Evolutionary conservation across 2,113 vertebrate genomes (phyloP), one percentile per base, ranked within the genome.

Genomic region (Rhinoptilus africanus): DNA sequence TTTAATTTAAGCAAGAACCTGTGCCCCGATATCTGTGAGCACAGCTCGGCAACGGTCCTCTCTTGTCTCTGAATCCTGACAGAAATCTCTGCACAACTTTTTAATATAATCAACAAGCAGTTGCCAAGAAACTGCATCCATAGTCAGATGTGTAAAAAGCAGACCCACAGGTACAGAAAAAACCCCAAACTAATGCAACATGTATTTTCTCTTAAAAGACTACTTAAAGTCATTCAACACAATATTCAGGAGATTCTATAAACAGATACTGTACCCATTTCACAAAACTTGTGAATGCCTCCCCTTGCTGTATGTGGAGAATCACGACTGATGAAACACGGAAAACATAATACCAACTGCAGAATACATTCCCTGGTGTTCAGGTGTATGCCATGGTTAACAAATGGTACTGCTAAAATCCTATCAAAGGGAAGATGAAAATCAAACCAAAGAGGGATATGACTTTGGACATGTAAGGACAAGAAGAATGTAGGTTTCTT

Each of bases 231-330:
- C 45, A 37, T 19, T 30, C 27, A 68, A 69, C 24, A 62, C 17
- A 30, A 24, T 7, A 28, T 30, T 54, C 34, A 45, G 6, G n/a
- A 64, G 45, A 87, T 68, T 62, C 73, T 62, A 15, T 23, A 57
- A 93, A 50, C 35, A 94, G 75, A 69, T 39, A 47, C 26, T 28
- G 37, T 12, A 62, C 27, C 60, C 71, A 51, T 47, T 80, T 57
- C 57, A 62, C 62, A 66, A 17, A 76, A 72, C n/a, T 41, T 60
- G 48, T 26, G 37, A 87, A 74, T 75, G 69, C 26, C n/a, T 85
- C 45, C 32, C 26, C 12, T 45, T 22, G 0, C 5, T 32, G 26
- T 43, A 19, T 0, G 0, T 3, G 24, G 23, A 73, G 10, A 66
- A 45, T 26, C 30, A 11, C 1, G 7, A 30, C 68, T 45, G 88